Evolutionary conservation across 1,140 invertebrate genomes (phyloP).

Genomic region (Formica selysi): DNA sequence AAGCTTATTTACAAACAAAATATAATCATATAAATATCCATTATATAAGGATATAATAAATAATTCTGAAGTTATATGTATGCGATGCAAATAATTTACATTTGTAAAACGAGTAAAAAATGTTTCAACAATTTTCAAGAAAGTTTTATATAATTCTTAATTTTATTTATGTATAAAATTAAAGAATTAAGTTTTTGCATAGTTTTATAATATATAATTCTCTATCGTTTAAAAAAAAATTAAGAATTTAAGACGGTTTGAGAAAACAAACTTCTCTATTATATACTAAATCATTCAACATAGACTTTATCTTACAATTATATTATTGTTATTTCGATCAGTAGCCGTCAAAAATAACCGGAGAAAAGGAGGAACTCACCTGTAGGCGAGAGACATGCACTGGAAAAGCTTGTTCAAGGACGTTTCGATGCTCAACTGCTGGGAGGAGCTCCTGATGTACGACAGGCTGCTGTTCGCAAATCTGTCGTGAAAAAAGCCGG

Average conservation of each 20-base stretch:
- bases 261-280: not conserved
- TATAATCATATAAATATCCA: not conserved
- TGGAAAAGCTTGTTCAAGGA: conserved; percentile 98
- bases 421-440: conserved; percentile 95
- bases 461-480: conserved; percentile 88
- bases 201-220: not conserved
- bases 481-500: conserved; percentile 76
- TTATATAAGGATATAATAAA: not conserved
- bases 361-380: conserved; percentile 88
- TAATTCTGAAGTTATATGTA: not conserved
- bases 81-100: too few species aligned
- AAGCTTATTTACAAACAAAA: not conserved
- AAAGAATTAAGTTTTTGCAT: not conserved
- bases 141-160: not conserved
- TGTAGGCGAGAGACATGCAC: conserved; percentile 98
- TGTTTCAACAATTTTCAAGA: not conserved
- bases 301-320: not conserved
- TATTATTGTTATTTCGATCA: not conserved
- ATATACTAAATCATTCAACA: not conserved
- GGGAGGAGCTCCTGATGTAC: conserved; percentile 88
- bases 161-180: not conserved
- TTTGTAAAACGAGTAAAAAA: not conserved
- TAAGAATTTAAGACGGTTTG: not conserved
- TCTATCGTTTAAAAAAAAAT: not conserved
- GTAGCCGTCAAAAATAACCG: not conserved